Evolutionary conservation across 2,797 vertebrate genomes (phyloP), one percentile per base, ranked within the genome.

Genomic region (Mallotus villosus): DNA sequence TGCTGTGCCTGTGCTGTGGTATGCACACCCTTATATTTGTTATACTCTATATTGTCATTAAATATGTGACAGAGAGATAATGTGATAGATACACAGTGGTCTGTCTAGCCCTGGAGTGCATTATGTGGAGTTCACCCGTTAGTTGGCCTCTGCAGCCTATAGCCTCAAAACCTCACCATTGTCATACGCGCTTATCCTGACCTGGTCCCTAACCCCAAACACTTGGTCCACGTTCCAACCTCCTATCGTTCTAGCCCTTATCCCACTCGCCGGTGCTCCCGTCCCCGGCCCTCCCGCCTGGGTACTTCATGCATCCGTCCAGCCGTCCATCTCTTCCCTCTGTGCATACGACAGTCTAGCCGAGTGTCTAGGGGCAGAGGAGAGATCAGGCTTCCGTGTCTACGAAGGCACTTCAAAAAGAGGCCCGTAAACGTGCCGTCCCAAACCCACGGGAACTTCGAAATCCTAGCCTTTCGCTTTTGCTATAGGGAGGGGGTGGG

Each of bases 71-170:
- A 83, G 85, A 83, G 82, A 87, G 84, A 90, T 82, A 85, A 74
- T 85, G 82, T 79, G 85, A 84, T 84, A 81, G 85, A 86, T 86
- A 93, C 91, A 94, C 91, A 95, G 95, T 95, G 95, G 94, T 95
- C 93, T 94, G 94, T 94, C 94, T 94, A 92, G 90, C 82, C 90
- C 91, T 92, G 93, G 91, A 94, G 91, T 92, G 89, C 91, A 92
- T 90, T 92, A 85, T 89, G 88, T 91, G 84, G 88, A 88, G 85
- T 89, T 87, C 86, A 91, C 89, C 87, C 77, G 82, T 84, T 86
- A 74, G 85, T 84, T n/a, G 78, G 78, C 74, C 73, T 5, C 81
- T 74, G 84, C 73, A 74, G 85, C 89, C 80, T 73, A 8, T 0
- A 46, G 41, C 81, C 85, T 88, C 17, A 5, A 78, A 81, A 85